A percentile compares a stretch with the other conserved stretches of the same genome.
phyloP scores from a whole-genome alignment of 1,140 invertebrate genomes.

The Hycleus phaleratus region DNA sequence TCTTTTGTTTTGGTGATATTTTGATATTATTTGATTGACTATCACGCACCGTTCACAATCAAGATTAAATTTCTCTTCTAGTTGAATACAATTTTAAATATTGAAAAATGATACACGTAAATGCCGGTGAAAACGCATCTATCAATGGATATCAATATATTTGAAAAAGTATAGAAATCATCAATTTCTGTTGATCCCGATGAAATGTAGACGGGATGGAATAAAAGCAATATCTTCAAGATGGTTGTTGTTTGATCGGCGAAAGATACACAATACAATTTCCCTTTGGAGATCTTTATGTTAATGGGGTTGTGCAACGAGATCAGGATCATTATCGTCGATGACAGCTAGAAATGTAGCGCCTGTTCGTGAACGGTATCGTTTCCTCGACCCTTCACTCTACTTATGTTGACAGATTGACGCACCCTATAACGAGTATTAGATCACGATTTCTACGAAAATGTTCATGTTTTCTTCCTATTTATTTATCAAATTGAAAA shows the following conservation, averaged over 20 bases:
- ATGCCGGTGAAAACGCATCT: too few relatives aligned
- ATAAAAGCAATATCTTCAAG: background rate
- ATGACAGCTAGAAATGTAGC: slow-evolving; percentile 9
- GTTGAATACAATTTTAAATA: too few relatives aligned
- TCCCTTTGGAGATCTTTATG: slow-evolving; percentile 3
- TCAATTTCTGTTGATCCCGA: background rate
- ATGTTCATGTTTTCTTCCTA: too few relatives aligned
- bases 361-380: slow-evolving; percentile 16
- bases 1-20: slow-evolving; percentile 19
- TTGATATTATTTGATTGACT: slow-evolving; percentile 27
- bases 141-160: too few relatives aligned
- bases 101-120: too few relatives aligned
- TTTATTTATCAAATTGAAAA: too few relatives aligned
- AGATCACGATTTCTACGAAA: background rate
- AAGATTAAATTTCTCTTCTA: background rate
- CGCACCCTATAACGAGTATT: slow-evolving; percentile 20
- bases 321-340: slow-evolving; percentile 19
- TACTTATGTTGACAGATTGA: slow-evolving; percentile 22
- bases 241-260: background rate
- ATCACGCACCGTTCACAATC: slow-evolving; percentile 19
- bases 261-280: background rate
- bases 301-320: slow-evolving; percentile 12
- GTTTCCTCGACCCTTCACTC: background rate
- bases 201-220: background rate
- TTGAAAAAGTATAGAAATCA: slow-evolving; percentile 3